Base-by-base conservation (phyloP, 2,113 vertebrate species). In the Anser brachyrhynchus region DNA sequence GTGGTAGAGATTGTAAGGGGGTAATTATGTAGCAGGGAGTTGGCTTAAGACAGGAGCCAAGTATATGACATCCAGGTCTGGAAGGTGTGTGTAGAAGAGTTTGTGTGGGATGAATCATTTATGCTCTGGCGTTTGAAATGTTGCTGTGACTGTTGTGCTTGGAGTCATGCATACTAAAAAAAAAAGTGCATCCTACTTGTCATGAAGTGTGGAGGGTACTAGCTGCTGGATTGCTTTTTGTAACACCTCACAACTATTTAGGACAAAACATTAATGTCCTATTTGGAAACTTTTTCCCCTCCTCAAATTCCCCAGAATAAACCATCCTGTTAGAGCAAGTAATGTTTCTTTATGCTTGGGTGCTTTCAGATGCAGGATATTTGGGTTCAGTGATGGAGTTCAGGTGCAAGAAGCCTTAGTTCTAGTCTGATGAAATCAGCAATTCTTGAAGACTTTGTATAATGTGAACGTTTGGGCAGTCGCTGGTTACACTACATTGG, bases 1-100 rank as follows among this genome's bases (percentile, higher is more conserved):
- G 4, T 0, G 11, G 15, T 7, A 9, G 5, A 2, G n/a, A 2
- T 39, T 20, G 4, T 1, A 4, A 54, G 43, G 65, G 46, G 49
- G 9, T 25, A 7, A 13, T 81, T 44, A 18, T 1, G 0, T 4
- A 46, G 66, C 11, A n/a, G n/a, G 43, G 33, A 70, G 39, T 9
- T 10, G 57, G 26, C 29, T 57, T 41, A 52, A 70, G 62, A 5
- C 23, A 17, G 51, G 79, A 75, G 43, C 78, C 11, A 25, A 44
- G 51, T 2, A 1, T 15, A 1, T 18, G 64, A 10, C 49, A 5
- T 37, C 20, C n/a, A 2, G 10, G 28, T 17, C 41, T 52, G 41
- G 62, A 21, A 20, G 14, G 9, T 20, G 12, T 18, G 2, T 3
- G 13, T 12, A 5, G 52, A 54, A 23, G 25, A 20, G 22, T 6